Percentiles rank a stretch among this genome's conserved stretches.
phyloP scores from a whole-genome alignment of 2,888 invertebrate genomes.

The Orthonychiurus folsomi region DNA sequence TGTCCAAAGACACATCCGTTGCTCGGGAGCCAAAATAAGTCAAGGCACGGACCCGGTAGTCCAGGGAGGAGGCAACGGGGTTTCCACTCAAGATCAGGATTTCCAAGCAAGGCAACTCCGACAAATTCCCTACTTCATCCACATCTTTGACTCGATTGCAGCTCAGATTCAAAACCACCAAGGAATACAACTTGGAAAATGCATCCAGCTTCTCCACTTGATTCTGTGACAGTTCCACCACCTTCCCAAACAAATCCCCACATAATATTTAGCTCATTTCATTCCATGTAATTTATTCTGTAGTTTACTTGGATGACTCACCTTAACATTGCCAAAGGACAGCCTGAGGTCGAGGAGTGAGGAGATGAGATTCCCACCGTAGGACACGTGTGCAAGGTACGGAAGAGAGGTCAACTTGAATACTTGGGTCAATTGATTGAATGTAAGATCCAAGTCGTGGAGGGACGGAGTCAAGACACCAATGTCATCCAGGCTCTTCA shows the following conservation, averaged over 20 bases:
- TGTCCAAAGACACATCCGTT: constrained; percentile 74
- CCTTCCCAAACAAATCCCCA: no score
- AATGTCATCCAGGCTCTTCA: constrained; percentile 41
- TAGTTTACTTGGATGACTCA: background rate
- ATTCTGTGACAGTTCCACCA: constrained; percentile 76
- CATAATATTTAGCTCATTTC: constrained; percentile 69
- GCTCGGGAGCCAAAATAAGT: constrained; percentile 78
- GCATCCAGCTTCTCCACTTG: constrained; percentile 61
- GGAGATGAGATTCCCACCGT: constrained; percentile 68
- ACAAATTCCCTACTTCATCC: constrained; percentile 69
- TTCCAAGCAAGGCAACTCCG: constrained; percentile 75
- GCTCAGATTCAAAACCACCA: constrained; percentile 75
- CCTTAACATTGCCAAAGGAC: constrained; percentile 3
- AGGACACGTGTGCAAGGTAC: constrained; percentile 62
- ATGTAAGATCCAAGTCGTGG: constrained; percentile 34
- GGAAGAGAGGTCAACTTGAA: constrained; percentile 66
- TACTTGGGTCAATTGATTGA: constrained; percentile 33
- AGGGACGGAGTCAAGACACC: constrained; percentile 31
- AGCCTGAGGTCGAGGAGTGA: background rate
- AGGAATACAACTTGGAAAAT: constrained; percentile 72
- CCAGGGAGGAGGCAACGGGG: constrained; percentile 73
- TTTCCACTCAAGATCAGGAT: constrained; percentile 80
- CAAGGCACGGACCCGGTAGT: constrained; percentile 82
- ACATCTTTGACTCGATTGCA: constrained; percentile 73
- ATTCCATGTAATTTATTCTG: no score